Percentiles rank a stretch among this genome's conserved stretches.
Conservation (phyloP, 1,140 invertebrate genomes). For the Hormaphis cornu region DNA sequence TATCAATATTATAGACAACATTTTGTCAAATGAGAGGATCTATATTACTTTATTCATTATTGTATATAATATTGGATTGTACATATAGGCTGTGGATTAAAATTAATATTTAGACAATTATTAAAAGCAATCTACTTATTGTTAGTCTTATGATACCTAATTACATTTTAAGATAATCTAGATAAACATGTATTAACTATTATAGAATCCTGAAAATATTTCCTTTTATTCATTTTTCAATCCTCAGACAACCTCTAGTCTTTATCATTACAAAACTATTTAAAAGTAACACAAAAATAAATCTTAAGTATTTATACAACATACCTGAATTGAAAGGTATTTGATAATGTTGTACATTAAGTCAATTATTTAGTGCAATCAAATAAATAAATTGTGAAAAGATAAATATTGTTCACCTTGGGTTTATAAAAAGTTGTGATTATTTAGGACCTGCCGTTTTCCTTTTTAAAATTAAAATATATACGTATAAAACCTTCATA, state of each 20-base stretch:
- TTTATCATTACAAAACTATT: not conserved
- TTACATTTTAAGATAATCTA: constrained; percentile 25
- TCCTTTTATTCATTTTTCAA: not conserved
- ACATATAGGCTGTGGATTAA: constrained; percentile 25
- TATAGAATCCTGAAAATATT: not conserved
- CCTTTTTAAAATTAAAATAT: constrained; percentile 18
- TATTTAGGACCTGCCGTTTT: constrained; percentile 12
- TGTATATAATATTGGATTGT: constrained; percentile 18
- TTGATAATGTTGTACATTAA: constrained; percentile 15
- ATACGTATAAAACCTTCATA: constrained; percentile 1
- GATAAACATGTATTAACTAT: constrained; percentile 5
- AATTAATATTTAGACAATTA: constrained; percentile 26
- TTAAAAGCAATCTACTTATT: constrained; percentile 26
- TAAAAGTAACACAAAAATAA: not conserved
- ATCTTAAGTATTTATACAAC: not conserved
- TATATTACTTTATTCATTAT: constrained; percentile 5
- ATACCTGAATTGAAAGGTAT: not conserved
- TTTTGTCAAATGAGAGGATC: constrained; percentile 1
- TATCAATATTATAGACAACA: constrained; percentile 25
- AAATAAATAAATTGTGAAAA: not conserved
- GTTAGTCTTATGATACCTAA: constrained; percentile 23
- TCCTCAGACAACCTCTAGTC: constrained; percentile 6
- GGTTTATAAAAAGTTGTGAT: not conserved
- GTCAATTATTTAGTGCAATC: constrained; percentile 22
- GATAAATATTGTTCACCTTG: not conserved